These are phyloP conservation scores for Myotis planiceps DNA, from an alignment of 2,797 vertebrate species.

Conservation along the genomic window DNA sequence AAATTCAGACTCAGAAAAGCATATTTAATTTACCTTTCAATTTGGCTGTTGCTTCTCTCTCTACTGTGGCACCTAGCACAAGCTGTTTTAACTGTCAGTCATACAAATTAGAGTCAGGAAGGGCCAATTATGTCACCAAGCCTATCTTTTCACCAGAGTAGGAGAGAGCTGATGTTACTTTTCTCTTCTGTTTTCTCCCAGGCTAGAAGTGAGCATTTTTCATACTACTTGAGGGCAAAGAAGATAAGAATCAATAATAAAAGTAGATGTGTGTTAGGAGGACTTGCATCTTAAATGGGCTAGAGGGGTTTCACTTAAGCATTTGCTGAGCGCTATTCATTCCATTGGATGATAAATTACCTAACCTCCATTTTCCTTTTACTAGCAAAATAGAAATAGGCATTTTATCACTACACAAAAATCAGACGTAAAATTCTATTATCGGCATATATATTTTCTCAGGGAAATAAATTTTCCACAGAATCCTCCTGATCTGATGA, in stretches of 20 bases:
- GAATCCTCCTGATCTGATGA: not conserved
- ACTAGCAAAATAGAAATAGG: not conserved
- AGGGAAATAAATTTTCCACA: not conserved
- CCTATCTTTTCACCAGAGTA: not conserved
- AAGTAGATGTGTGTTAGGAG: not conserved
- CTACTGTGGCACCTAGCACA: not conserved
- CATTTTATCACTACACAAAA: slow-evolving; percentile 33
- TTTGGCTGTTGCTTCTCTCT: not conserved
- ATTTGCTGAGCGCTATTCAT: not conserved
- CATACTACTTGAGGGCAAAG: slow-evolving; percentile 15
- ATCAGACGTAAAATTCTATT: not conserved
- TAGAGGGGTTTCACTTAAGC: not conserved
- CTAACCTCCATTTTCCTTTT: not conserved
- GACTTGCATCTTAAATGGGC: not conserved
- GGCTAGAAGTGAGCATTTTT: not conserved
- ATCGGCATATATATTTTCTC: not conserved
- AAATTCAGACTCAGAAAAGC: slow-evolving; percentile 44
- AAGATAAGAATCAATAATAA: slow-evolving; percentile 54
- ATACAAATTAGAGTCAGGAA: slow-evolving; percentile 42
- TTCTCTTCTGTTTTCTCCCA: not conserved
- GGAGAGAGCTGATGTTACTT: not conserved
- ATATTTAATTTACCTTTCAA: slow-evolving; percentile 20
- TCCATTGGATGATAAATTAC: not conserved
- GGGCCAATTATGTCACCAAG: slow-evolving; percentile 3
- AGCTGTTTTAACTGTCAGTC: not conserved